Conservation (phyloP, 2,888 invertebrate species). For the Hermaeophaga mercurialis region DNA sequence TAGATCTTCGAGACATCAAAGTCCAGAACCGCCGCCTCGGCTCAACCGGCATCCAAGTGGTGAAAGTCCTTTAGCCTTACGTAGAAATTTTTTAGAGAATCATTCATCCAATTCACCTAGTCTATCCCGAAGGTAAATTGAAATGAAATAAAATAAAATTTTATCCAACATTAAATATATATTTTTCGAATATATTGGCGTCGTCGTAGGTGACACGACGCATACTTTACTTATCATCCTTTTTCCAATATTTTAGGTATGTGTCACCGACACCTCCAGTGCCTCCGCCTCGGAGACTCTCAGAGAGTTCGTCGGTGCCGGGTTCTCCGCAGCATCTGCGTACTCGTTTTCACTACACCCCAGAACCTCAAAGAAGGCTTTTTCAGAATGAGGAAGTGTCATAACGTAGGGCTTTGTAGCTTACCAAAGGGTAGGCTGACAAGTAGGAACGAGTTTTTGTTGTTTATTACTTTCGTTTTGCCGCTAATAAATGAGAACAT, state of each 20-base stretch:
- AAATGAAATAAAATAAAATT: not conserved
- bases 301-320: conserved; percentile 71
- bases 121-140: conserved; percentile 61
- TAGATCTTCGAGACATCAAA: conserved; percentile 60
- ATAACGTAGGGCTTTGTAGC: conserved; percentile 44
- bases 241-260: conserved; percentile 55
- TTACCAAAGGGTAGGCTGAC: conserved; percentile 6
- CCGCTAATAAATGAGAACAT: too few relatives aligned
- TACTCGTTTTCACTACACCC: conserved; percentile 66
- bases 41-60: conserved; percentile 52
- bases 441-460: conserved; percentile 15
- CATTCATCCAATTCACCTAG: conserved; percentile 61
- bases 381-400: conserved; percentile 57
- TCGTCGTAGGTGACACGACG: too few relatives aligned
- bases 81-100: conserved; percentile 64
- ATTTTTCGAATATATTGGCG: conserved; percentile 7
- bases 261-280: conserved; percentile 66
- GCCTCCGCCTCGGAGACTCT: conserved; percentile 67
- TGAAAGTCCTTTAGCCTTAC: conserved; percentile 62
- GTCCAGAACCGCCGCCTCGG: conserved; percentile 66
- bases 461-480: conserved; percentile 8
- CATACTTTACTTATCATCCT: too few relatives aligned
- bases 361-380: conserved; percentile 63
- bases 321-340: conserved; percentile 72
- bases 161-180: not conserved